Evolutionary conservation across 2,113 vertebrate genomes (phyloP).

Genomic region (Lophotis ruficrista): DNA sequence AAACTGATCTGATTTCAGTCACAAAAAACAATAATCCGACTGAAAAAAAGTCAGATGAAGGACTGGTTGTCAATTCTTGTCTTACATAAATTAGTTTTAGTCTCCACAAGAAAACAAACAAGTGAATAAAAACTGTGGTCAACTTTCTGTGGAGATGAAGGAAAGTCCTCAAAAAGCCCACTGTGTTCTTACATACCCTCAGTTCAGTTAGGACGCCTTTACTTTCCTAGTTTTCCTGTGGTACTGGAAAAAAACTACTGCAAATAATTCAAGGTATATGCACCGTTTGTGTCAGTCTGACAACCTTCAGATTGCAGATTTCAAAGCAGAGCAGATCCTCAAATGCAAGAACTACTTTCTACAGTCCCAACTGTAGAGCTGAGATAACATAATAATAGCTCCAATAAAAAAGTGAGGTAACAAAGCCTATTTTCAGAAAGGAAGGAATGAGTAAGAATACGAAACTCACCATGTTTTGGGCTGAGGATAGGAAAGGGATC

Average conservation of each 20-base stretch:
- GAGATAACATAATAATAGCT: not conserved
- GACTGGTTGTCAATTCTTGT: not conserved
- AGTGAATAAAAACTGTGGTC: not conserved
- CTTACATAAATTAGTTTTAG: not conserved
- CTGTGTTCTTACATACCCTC: not conserved
- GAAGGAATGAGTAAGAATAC: not conserved
- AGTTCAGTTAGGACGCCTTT: not conserved
- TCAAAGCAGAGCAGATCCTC: not conserved
- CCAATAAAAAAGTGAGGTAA: not conserved
- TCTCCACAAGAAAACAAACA: not conserved
- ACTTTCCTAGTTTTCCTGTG: not conserved
- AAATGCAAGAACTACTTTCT: not conserved
- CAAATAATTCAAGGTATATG: not conserved
- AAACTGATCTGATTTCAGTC: not conserved
- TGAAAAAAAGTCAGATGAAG: not conserved
- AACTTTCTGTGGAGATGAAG: not conserved
- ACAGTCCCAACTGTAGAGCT: not conserved
- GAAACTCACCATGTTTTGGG: constrained; percentile 92
- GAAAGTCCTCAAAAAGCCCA: not conserved
- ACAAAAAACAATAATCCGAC: not conserved
- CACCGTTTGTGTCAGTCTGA: not conserved
- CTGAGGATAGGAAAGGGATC: constrained; percentile 98
- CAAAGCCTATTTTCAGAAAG: not conserved
- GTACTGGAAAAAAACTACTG: not conserved
- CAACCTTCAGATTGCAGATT: not conserved